Conservation (phyloP, 2,797 vertebrate genomes). For the Rousettus madagascariensis region DNA sequence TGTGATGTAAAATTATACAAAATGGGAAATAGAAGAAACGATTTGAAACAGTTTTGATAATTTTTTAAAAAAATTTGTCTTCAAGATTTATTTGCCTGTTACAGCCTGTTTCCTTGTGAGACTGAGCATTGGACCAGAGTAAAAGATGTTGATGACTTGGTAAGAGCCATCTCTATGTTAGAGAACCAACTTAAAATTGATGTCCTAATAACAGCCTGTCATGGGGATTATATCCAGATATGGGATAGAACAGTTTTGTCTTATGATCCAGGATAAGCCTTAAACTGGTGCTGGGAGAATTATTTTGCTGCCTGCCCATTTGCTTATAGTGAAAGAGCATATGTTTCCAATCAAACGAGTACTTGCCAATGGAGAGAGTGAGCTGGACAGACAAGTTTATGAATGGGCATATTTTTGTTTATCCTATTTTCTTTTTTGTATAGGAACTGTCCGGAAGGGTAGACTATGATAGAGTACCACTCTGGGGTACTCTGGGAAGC, state of each 20-base stretch:
- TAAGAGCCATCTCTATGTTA: not conserved
- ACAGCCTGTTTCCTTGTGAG: not conserved
- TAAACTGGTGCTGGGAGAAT: not conserved
- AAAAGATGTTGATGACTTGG: conserved; percentile 28
- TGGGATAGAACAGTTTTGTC: not conserved
- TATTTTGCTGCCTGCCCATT: not conserved
- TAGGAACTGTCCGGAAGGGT: not conserved
- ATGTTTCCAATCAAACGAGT: not conserved
- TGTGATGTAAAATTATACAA: conserved; percentile 23
- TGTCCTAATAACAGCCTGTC: not conserved
- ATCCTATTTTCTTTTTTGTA: not conserved
- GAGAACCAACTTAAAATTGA: conserved; percentile 27
- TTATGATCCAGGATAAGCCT: not conserved
- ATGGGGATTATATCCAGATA: not conserved
- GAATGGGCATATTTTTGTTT: conserved; percentile 23
- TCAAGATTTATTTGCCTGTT: conserved; percentile 29
- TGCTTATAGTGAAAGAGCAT: conserved; percentile 10
- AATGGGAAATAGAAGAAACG: conserved; percentile 33
- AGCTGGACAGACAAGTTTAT: not conserved
- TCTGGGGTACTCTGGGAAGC: not conserved
- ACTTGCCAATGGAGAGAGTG: not conserved
- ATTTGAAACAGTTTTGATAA: conserved; percentile 1
- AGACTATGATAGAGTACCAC: not conserved
- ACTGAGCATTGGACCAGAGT: not conserved
- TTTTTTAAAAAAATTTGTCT: conserved; percentile 8